Evolutionary conservation across 2,797 vertebrate genomes (phyloP).

Genomic region (Mallotus villosus): DNA sequence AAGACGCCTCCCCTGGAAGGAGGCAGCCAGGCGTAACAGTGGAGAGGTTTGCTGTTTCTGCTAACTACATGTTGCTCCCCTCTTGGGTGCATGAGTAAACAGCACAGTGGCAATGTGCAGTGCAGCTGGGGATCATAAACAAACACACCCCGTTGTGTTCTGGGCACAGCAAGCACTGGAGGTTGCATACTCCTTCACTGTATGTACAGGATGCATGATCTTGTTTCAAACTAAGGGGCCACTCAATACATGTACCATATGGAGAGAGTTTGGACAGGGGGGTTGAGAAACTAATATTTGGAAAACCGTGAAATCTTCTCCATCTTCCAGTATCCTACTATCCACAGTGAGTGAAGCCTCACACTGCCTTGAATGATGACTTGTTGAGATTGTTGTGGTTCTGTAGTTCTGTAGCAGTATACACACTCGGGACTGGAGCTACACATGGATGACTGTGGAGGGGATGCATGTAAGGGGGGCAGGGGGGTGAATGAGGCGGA

Average conservation of each 20-base stretch:
- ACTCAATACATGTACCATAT: background rate
- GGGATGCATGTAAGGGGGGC: background rate
- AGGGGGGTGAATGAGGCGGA: background rate
- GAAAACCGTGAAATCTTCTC: too few relatives aligned
- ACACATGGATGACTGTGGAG: background rate
- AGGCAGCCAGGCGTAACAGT: conserved; percentile 4
- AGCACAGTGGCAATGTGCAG: background rate
- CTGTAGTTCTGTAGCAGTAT: background rate
- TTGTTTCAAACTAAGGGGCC: background rate
- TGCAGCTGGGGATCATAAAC: background rate
- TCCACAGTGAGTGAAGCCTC: background rate
- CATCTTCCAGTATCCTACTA: background rate
- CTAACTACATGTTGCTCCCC: background rate
- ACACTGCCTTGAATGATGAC: background rate
- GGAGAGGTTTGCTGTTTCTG: conserved; percentile 2
- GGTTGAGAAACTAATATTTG: too few relatives aligned
- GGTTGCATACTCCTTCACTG: background rate
- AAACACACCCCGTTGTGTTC: background rate
- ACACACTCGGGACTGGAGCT: background rate
- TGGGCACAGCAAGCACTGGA: background rate
- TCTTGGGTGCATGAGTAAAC: conserved; percentile 1
- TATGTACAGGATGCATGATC: background rate
- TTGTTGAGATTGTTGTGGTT: background rate
- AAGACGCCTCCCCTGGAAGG: background rate
- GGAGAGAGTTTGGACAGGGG: too few relatives aligned